These are phyloP conservation scores for Cathartes aura DNA, from an alignment of 2,113 vertebrate species.

Conservation along the genomic window DNA sequence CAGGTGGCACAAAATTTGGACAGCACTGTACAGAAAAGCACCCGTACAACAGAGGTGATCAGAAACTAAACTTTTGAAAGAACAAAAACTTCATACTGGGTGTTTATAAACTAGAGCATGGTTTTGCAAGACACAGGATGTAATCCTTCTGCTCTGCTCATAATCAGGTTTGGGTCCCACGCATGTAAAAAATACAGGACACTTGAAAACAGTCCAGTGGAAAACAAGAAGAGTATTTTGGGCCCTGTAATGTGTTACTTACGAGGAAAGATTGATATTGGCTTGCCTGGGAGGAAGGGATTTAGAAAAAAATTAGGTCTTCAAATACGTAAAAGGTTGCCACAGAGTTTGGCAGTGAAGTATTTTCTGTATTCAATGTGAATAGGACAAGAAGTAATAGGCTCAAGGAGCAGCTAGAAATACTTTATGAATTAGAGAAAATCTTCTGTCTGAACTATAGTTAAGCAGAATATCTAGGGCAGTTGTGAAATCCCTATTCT, in stretches of 20 bases:
- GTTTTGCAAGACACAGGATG: background rate
- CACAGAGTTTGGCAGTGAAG: background rate
- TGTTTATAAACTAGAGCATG: background rate
- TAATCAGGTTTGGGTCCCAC: background rate
- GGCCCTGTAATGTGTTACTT: background rate
- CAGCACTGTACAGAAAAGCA: background rate
- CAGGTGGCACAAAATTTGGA: background rate
- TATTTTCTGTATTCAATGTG: background rate
- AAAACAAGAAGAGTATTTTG: background rate
- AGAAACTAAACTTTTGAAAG: background rate
- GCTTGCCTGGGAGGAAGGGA: background rate
- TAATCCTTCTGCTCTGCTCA: background rate
- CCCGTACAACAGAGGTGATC: background rate
- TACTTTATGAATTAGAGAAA: background rate
- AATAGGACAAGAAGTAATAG: background rate
- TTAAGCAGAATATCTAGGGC: background rate
- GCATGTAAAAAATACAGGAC: background rate
- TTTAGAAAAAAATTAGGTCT: background rate
- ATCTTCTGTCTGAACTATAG: background rate
- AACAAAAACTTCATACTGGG: background rate
- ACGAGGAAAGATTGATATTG: background rate
- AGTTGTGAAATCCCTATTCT: background rate
- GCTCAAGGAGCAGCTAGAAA: background rate
- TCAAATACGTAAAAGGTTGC: background rate
- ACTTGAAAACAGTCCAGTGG: background rate